A percentile compares a stretch with the other conserved stretches of the same genome.
phyloP scores from a whole-genome alignment of 2,888 invertebrate species.

The Epicampocera succincta region DNA sequence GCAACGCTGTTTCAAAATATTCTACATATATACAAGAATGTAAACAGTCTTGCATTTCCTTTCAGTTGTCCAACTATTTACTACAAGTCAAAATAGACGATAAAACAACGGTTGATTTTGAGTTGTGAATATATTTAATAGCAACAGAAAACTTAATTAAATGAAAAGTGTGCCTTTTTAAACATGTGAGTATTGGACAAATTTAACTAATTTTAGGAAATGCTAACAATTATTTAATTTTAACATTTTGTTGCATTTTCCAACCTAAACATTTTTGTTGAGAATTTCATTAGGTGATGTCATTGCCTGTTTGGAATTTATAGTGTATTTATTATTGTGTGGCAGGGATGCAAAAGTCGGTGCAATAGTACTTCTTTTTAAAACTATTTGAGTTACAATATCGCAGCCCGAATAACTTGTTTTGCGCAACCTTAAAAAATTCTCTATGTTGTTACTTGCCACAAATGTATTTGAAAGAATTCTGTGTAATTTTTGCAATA shows the following conservation, averaged over 20 bases:
- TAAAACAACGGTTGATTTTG: not conserved
- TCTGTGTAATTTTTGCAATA: no score
- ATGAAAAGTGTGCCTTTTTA: not conserved
- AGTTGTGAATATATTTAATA: not conserved
- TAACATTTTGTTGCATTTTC: no score
- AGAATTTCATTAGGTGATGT: conserved; percentile 4
- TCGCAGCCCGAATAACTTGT: no score
- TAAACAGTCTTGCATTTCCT: not conserved
- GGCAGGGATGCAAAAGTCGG: no score
- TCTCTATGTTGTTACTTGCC: no score
- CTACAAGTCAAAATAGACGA: not conserved
- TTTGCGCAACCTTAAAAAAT: no score
- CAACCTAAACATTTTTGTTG: not conserved
- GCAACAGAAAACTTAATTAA: not conserved
- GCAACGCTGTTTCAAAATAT: not conserved
- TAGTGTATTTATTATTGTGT: no score
- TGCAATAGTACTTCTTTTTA: no score
- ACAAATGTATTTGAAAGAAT: no score
- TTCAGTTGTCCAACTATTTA: not conserved
- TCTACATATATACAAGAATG: not conserved
- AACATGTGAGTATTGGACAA: not conserved
- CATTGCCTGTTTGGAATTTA: not conserved
- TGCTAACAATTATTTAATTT: not conserved
- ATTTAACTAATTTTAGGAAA: not conserved
- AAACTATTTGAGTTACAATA: no score